Evolutionary conservation across 2,113 vertebrate species (phyloP), one percentile per base, ranked within the genome.

Genomic region (Paradoxurus hermaphroditus): DNA sequence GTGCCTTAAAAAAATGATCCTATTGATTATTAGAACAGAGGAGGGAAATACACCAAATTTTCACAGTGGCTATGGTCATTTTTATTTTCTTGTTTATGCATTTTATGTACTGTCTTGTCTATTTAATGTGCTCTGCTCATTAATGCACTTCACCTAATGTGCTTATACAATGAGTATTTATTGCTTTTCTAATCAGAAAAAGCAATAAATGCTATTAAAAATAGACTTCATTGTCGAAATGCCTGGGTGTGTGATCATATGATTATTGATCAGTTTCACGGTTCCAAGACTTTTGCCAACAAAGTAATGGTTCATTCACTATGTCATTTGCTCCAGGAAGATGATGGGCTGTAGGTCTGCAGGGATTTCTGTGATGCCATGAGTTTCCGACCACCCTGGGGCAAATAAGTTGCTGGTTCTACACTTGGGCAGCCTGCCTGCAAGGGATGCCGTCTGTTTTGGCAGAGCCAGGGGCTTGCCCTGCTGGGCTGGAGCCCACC

Each of bases 11-110:
- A 83, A 92, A 94, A 84, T 18, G 18, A 44, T 31, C 7, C 10
- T 51, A 51, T 78, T 85, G 92, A 87, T 97, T 92, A 87, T 56
- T 96, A 92, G 44, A 79, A 88, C 25, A 70, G 44, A 89, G 83
- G 34, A 78, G 44, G 73, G 82, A 94, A 87, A 41, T 46, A 49
- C 18, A 82, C 75, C 84, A 41, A 59, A 82, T 78, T 86, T 84
- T 86, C 67, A 65, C 21, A 53, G 87, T 87, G 70, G 31, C 90
- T 91, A 67, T 90, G 44, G 87, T 90, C 94, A 92, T 97, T 95
- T 97, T 97, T 97, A 89, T 97, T 97, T 97, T 97, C 91, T 92
- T 94, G 46, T 97, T 97, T 97, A 95, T 97, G 56, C 51, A 89
- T 95, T 97, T 97, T 96, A 92, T 96, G 70, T 92, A 53, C 70